These are phyloP conservation scores for Hemistola chrysoprasaria DNA, from an alignment of 2,888 invertebrate genomes.

Conservation along the genomic window DNA sequence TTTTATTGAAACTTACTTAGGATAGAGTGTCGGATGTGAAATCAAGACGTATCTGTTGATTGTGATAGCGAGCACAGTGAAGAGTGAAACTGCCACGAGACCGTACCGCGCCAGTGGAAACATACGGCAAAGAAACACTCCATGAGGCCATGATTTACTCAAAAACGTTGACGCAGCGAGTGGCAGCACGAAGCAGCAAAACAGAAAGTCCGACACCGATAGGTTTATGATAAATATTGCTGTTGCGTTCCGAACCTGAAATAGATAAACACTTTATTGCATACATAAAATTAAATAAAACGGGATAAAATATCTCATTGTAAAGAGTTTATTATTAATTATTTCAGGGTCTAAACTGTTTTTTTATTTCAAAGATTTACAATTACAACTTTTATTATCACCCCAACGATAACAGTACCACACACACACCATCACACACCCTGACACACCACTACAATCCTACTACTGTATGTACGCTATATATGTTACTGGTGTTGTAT, in stretches of 20 bases:
- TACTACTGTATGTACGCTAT: too few species aligned
- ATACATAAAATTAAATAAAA: neutral
- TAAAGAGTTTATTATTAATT: too few species aligned
- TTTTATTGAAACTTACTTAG: slow-evolving; percentile 83
- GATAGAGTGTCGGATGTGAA: slow-evolving; percentile 89
- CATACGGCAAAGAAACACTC: slow-evolving; percentile 85
- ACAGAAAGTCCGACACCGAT: slow-evolving; percentile 89
- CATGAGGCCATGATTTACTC: slow-evolving; percentile 87
- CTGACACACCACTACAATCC: too few species aligned
- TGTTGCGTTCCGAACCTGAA: slow-evolving; percentile 90
- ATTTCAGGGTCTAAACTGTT: too few species aligned
- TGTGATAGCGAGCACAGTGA: slow-evolving; percentile 90
- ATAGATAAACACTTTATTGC: slow-evolving; percentile 17
- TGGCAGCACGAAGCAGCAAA: slow-evolving; percentile 91
- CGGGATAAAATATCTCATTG: too few species aligned
- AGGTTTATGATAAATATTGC: slow-evolving; percentile 92
- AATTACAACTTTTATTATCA: too few species aligned
- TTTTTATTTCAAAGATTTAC: too few species aligned
- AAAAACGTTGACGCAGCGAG: slow-evolving; percentile 89
- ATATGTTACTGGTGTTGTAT: too few species aligned
- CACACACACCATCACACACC: too few species aligned
- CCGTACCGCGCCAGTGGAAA: slow-evolving; percentile 89
- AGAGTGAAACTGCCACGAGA: slow-evolving; percentile 89
- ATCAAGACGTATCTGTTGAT: slow-evolving; percentile 93
- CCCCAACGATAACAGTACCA: too few species aligned